These are phyloP conservation scores for Tetragnatha montana DNA, from an alignment of 2,888 invertebrate genomes.

Conservation along the genomic window DNA sequence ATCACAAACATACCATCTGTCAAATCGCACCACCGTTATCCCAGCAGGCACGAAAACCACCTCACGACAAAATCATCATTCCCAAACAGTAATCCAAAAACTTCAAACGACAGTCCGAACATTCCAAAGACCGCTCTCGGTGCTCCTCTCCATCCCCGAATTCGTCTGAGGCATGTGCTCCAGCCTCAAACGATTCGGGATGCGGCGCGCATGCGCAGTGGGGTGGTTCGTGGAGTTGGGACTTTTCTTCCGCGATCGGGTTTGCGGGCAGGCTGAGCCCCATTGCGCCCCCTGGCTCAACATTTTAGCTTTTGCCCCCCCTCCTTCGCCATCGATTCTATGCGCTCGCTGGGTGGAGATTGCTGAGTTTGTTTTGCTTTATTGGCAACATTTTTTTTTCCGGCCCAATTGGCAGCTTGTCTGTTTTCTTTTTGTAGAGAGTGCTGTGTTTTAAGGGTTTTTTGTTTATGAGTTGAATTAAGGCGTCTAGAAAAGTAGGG, in stretches of 20 bases:
- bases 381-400: conserved; percentile 14
- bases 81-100: background rate
- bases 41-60: no score
- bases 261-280: conserved; percentile 50
- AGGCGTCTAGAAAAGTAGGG: no score
- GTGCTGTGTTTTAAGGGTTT: background rate
- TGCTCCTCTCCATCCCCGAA: conserved; percentile 20
- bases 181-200: conserved; percentile 31
- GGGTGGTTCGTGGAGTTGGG: conserved; percentile 24
- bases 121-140: conserved; percentile 1
- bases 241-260: conserved; percentile 62
- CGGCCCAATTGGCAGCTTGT: conserved; percentile 2
- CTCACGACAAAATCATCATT: background rate
- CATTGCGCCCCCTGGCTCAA: conserved; percentile 58
- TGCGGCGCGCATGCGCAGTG: conserved; percentile 5
- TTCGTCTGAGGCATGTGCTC: conserved; percentile 67
- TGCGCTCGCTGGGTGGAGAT: conserved; percentile 2
- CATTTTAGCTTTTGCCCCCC: conserved; percentile 38
- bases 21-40: background rate
- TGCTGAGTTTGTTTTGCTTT: conserved; percentile 18
- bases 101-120: background rate
- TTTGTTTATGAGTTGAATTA: no score
- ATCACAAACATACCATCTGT: background rate
- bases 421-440: no score
- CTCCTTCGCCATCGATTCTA: conserved; percentile 35